Percentiles rank a stretch among this genome's conserved stretches.
phyloP scores from a whole-genome alignment of 2,113 vertebrate species.

The Laterallus jamaicensis region DNA sequence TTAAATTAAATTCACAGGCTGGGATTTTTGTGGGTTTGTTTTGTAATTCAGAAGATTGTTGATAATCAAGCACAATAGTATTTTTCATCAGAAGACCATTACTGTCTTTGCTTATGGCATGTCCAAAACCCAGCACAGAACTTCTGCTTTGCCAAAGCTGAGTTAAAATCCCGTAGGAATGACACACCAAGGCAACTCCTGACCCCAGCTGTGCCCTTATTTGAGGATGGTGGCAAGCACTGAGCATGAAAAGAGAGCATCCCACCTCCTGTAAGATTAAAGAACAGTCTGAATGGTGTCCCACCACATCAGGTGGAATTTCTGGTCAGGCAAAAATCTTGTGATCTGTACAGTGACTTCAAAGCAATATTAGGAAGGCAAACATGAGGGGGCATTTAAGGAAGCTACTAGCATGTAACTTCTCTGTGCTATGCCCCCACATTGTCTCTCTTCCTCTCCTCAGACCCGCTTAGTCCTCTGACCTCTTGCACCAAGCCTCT shows the following conservation, averaged over 20 bases:
- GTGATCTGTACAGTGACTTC: background rate
- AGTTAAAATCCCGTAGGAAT: slow-evolving; percentile 17
- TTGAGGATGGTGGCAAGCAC: background rate
- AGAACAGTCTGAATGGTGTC: background rate
- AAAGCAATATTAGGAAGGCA: background rate
- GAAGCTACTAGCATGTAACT: background rate
- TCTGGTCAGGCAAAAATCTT: background rate
- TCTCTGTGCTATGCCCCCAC: background rate
- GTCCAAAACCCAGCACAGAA: background rate
- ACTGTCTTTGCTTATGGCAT: background rate
- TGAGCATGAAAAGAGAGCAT: background rate
- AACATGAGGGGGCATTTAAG: background rate
- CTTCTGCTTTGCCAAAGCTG: background rate
- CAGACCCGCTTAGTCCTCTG: background rate
- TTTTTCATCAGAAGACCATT: background rate
- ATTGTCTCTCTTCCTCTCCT: background rate
- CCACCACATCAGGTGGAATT: rapidly evolving
- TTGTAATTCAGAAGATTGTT: background rate
- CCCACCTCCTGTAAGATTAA: background rate
- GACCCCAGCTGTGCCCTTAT: background rate
- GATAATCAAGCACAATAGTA: background rate
- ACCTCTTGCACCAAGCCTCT: background rate
- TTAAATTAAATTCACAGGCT: background rate
- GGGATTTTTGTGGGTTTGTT: background rate
- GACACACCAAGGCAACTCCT: background rate